phyloP scores from a whole-genome alignment of 2,797 vertebrate genomes.

The Tachyglossus aculeatus region DNA sequence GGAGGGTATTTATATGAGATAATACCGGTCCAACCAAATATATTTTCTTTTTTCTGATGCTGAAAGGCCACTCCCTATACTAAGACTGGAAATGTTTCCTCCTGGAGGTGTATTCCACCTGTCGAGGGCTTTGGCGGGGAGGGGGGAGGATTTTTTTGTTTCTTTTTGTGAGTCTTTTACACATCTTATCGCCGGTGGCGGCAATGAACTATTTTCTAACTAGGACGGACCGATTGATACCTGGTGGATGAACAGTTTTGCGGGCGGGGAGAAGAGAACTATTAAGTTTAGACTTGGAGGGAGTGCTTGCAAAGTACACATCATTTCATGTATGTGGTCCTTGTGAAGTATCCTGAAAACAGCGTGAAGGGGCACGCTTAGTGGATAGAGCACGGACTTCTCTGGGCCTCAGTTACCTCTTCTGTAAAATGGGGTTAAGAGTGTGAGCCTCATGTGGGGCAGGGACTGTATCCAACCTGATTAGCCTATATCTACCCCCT shows the following conservation, averaged over 20 bases:
- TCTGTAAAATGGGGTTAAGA: too few species aligned
- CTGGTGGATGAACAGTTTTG: background rate
- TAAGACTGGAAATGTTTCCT: background rate
- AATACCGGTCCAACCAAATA: background rate
- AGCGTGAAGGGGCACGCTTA: too few species aligned
- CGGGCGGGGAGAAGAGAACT: background rate
- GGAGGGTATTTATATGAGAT: background rate
- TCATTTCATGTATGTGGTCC: background rate
- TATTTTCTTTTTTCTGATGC: background rate
- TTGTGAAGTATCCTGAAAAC: too few species aligned
- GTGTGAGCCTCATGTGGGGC: too few species aligned
- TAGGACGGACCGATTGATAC: background rate
- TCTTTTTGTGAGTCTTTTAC: background rate
- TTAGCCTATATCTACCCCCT: too few species aligned
- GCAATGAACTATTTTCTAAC: background rate
- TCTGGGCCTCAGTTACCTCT: too few species aligned
- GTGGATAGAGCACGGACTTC: too few species aligned
- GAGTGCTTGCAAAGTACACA: background rate
- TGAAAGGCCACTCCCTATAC: background rate
- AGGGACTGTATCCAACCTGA: too few species aligned
- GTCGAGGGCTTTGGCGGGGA: too few species aligned
- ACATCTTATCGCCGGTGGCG: background rate
- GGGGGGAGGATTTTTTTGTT: background rate
- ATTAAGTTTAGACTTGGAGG: constrained; percentile 1
- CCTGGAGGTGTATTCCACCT: background rate